phyloP scores from a whole-genome alignment of 2,797 vertebrate genomes.

The Chrysocyon brachyurus region DNA sequence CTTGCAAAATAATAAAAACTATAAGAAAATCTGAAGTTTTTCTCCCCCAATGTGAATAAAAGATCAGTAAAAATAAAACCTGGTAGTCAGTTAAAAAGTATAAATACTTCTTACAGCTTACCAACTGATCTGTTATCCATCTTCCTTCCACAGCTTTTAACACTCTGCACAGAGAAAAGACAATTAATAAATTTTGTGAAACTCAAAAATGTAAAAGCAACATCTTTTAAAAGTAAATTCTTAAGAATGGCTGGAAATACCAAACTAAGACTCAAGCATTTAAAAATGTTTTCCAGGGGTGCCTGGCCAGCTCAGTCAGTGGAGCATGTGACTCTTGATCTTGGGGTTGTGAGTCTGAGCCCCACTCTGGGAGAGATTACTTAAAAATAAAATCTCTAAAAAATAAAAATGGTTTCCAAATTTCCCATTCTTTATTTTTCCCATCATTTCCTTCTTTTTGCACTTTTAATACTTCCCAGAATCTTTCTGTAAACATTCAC shows the following conservation, averaged over 20 bases:
- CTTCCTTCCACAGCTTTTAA: slow-evolving; percentile 94
- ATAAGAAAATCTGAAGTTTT: background rate
- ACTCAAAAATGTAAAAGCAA: slow-evolving; percentile 39
- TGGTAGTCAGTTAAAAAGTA: slow-evolving; percentile 29
- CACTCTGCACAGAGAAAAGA: slow-evolving; percentile 89
- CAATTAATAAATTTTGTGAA: slow-evolving; percentile 29
- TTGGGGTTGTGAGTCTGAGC: background rate
- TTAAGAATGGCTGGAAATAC: slow-evolving; percentile 8
- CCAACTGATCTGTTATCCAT: slow-evolving; percentile 94
- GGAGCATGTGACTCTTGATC: background rate
- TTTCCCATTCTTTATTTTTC: background rate
- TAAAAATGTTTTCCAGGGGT: background rate
- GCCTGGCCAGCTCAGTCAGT: background rate
- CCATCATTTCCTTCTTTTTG: background rate
- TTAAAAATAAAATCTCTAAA: background rate
- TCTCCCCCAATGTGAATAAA: background rate
- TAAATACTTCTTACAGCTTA: slow-evolving; percentile 87
- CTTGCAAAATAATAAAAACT: slow-evolving; percentile 35
- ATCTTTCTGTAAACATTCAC: background rate
- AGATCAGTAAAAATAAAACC: background rate
- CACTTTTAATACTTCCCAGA: background rate
- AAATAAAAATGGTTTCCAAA: slow-evolving; percentile 40
- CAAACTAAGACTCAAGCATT: background rate
- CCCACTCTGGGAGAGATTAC: background rate
- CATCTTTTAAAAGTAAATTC: slow-evolving; percentile 25